These are phyloP conservation scores for Lampropteryx suffumata DNA, from an alignment of 2,888 invertebrate species.

Conservation along the genomic window DNA sequence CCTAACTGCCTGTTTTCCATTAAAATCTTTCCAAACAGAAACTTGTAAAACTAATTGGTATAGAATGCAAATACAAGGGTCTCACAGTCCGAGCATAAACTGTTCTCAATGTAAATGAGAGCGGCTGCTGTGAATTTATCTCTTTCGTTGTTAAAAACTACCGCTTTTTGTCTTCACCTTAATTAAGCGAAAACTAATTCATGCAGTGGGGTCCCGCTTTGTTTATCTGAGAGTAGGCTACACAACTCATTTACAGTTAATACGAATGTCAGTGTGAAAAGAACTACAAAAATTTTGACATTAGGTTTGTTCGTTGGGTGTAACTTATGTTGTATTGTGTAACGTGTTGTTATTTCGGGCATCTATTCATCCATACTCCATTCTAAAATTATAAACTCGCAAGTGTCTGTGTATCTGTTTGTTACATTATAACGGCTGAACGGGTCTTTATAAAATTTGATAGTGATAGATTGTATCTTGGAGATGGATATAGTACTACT, in stretches of 20 bases:
- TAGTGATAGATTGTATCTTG: too few species aligned
- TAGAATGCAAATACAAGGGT: conserved; percentile 69
- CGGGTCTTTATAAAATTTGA: too few species aligned
- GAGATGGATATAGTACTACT: too few species aligned
- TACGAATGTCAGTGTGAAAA: conserved; percentile 5
- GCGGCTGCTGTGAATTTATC: conserved; percentile 55
- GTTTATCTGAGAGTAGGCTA: conserved; percentile 21
- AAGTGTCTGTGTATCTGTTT: too few species aligned
- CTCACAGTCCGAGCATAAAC: conserved; percentile 58
- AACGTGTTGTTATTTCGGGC: too few species aligned
- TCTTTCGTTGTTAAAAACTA: conserved; percentile 41
- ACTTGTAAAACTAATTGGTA: conserved; percentile 74
- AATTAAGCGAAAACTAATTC: conserved; percentile 36
- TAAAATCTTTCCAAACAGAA: conserved; percentile 41
- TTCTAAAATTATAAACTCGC: too few species aligned
- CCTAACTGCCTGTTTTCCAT: conserved; percentile 13
- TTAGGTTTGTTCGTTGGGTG: not conserved
- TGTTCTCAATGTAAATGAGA: conserved; percentile 71
- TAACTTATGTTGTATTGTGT: too few species aligned
- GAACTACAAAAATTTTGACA: not conserved
- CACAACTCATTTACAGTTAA: conserved; percentile 15
- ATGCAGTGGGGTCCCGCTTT: conserved; percentile 30
- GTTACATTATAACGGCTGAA: too few species aligned
- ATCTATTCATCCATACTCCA: too few species aligned
- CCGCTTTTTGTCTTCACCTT: conserved; percentile 33